Percentiles rank a stretch among this genome's conserved stretches.
Evolutionary conservation across 2,797 vertebrate species (phyloP).

Genomic region (Taenioides sp.): DNA sequence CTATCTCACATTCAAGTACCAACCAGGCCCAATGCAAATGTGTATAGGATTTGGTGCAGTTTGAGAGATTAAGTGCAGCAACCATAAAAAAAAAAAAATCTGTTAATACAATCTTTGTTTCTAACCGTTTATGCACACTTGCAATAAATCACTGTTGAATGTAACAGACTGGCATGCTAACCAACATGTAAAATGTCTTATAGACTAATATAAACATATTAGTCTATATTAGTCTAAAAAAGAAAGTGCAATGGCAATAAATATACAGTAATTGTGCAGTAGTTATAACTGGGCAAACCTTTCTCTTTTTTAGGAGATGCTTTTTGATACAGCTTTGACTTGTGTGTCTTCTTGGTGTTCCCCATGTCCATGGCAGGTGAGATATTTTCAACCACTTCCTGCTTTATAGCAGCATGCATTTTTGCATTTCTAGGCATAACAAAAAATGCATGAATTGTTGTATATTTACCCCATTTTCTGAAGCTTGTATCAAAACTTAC

Average conservation of each 20-base stretch:
- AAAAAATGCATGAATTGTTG: background rate
- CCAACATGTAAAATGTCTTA: background rate
- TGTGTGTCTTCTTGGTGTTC: conserved; percentile 63
- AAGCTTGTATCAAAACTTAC: conserved; percentile 25
- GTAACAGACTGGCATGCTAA: background rate
- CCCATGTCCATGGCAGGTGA: conserved; percentile 39
- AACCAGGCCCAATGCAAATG: too few relatives aligned
- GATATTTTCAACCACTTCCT: conserved; percentile 29
- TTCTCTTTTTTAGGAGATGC: conserved; percentile 38
- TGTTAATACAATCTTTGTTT: background rate
- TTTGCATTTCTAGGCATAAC: conserved; percentile 35
- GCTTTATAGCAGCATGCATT: conserved; percentile 35
- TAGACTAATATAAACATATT: background rate
- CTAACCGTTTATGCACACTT: too few relatives aligned
- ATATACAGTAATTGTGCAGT: background rate
- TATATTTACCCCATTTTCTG: background rate
- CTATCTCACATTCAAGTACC: too few relatives aligned
- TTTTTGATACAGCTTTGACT: conserved; percentile 50
- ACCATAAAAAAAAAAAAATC: too few relatives aligned
- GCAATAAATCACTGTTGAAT: too few relatives aligned
- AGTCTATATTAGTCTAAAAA: too few relatives aligned
- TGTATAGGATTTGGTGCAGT: too few relatives aligned
- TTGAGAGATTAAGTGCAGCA: too few relatives aligned
- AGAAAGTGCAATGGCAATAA: background rate
- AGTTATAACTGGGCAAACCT: conserved; percentile 28